Evolutionary conservation across 2,797 vertebrate genomes (phyloP).

Genomic region (Apogon talboti): DNA sequence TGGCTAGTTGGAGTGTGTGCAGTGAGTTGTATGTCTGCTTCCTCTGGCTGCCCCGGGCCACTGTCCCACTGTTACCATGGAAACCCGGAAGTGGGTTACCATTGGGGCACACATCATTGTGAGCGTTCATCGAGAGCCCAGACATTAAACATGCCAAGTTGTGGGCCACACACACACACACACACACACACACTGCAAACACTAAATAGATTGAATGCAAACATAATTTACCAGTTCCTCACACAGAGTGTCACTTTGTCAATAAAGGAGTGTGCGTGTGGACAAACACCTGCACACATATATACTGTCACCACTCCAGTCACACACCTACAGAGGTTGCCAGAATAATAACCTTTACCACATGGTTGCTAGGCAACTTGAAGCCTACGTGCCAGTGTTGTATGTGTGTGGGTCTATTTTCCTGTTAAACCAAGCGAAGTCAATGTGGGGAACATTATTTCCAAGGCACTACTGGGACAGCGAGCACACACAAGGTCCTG

Average conservation of each 20-base stretch:
- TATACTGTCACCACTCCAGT: slow-evolving; percentile 31
- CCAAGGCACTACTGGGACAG: slow-evolving; percentile 23
- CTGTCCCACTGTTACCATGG: slow-evolving; percentile 76
- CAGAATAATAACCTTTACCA: slow-evolving; percentile 67
- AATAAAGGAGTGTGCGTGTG: slow-evolving; percentile 26
- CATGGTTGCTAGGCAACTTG: slow-evolving; percentile 77
- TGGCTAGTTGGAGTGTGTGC: slow-evolving; percentile 41
- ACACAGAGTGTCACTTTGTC: slow-evolving; percentile 20
- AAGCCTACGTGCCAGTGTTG: slow-evolving; percentile 58
- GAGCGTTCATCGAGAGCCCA: slow-evolving; percentile 58
- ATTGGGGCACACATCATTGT: slow-evolving; percentile 58
- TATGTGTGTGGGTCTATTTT: slow-evolving; percentile 39
- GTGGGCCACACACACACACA: slow-evolving; percentile 18
- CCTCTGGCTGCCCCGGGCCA: slow-evolving; percentile 59
- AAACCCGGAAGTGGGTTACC: slow-evolving; percentile 78
- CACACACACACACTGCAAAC: background rate
- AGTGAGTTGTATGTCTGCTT: slow-evolving; percentile 58
- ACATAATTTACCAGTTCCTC: slow-evolving; percentile 23
- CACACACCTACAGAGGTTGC: slow-evolving; percentile 67
- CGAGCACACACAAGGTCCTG: slow-evolving; percentile 9
- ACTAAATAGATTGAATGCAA: slow-evolving; percentile 31
- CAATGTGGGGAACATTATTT: slow-evolving; percentile 40
- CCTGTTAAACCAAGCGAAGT: slow-evolving; percentile 52
- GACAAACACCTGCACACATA: slow-evolving; percentile 45
- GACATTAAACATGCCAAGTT: slow-evolving; percentile 49